Evolutionary conservation across 2,888 invertebrate species (phyloP).

Genomic region (Drosophila peninsularis): DNA sequence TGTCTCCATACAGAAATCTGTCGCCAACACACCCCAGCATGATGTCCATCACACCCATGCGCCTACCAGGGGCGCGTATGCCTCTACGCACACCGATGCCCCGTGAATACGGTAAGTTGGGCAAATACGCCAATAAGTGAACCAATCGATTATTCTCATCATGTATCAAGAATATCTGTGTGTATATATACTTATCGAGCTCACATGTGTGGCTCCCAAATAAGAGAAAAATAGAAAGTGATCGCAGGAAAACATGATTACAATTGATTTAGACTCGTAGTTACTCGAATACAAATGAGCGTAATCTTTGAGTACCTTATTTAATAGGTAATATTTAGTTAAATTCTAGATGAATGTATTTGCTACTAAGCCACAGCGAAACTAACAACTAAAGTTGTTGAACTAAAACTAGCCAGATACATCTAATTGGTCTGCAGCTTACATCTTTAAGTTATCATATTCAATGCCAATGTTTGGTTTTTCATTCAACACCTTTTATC

Average conservation of each 20-base stretch:
- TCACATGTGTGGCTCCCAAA: slow-evolving; percentile 5
- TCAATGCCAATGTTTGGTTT: slow-evolving; percentile 52
- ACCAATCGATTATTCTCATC: slow-evolving; percentile 34
- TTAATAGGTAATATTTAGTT: slow-evolving; percentile 64
- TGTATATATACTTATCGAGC: slow-evolving; percentile 18
- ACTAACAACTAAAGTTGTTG: slow-evolving; percentile 24
- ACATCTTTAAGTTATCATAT: slow-evolving; percentile 47
- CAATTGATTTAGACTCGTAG: slow-evolving; percentile 37
- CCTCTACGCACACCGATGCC: slow-evolving; percentile 88
- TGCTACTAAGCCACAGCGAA: slow-evolving; percentile 39
- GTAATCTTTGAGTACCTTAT: slow-evolving; percentile 16
- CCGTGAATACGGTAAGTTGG: slow-evolving; percentile 95
- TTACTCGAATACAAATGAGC: slow-evolving; percentile 17
- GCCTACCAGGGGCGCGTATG: slow-evolving; percentile 86
- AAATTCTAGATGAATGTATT: slow-evolving; percentile 48
- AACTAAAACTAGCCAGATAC: slow-evolving; percentile 14
- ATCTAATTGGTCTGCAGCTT: slow-evolving; percentile 53
- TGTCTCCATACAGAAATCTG: slow-evolving; percentile 85
- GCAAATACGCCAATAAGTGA: slow-evolving; percentile 73
- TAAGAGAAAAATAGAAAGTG: slow-evolving; percentile 13
- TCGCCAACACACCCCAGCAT: slow-evolving; percentile 91
- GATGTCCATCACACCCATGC: slow-evolving; percentile 89
- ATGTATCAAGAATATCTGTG: slow-evolving; percentile 40
- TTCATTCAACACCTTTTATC: slow-evolving; percentile 42
- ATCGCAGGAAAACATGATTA: slow-evolving; percentile 12